Evolutionary conservation across 2,888 invertebrate genomes (phyloP), one percentile per base, ranked within the genome.

Genomic region (Pardosa pseudoannulata): DNA sequence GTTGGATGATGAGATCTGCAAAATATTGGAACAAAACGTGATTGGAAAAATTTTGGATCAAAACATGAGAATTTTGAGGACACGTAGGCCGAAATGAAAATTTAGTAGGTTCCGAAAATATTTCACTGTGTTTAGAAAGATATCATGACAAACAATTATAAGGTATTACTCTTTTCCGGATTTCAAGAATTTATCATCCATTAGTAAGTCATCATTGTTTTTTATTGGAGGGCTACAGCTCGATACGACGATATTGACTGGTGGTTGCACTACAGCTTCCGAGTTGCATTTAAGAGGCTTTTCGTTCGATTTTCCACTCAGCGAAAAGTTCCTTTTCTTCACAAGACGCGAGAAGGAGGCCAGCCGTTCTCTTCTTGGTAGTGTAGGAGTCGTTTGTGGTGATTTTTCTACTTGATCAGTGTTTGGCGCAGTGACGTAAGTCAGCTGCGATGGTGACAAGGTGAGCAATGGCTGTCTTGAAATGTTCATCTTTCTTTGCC

Each of bases 341-440:
- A 70, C 13, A 1, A 85, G 62, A 9, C 83, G 50, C 0, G 83
- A 78, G 16, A 85, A 78, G 1, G 83, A 85, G 0, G 78, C 83
- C 27, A 85, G 27, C 6, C 83, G 62, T 36, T 85, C 83, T 9
- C 78, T 50, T 16, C 39, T 78, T 7, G 83, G 78, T 27, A 85
- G n/a, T 16, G 72, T 85, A 0, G 83, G 83, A 0, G 83, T 85
- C 7, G 78, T 85, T 36, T 67, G 56, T n/a, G n/a, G n/a, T n/a
- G n/a, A n/a, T n/a, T n/a, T n/a, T 3, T 7, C 3, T 1, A 23
- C 5, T 3, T 23, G 19, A 6, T 23, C 23, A 1, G 56, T 23
- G 1, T 56, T 23, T 2, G 56, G 16, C 1, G 56, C 1, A 1
- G 19, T 11, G 23, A 56, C 23, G 23, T 19, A 2, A 3, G 16